These are phyloP conservation scores for Ectemnius continuus DNA, from an alignment of 2,888 invertebrate species.

Conservation along the genomic window DNA sequence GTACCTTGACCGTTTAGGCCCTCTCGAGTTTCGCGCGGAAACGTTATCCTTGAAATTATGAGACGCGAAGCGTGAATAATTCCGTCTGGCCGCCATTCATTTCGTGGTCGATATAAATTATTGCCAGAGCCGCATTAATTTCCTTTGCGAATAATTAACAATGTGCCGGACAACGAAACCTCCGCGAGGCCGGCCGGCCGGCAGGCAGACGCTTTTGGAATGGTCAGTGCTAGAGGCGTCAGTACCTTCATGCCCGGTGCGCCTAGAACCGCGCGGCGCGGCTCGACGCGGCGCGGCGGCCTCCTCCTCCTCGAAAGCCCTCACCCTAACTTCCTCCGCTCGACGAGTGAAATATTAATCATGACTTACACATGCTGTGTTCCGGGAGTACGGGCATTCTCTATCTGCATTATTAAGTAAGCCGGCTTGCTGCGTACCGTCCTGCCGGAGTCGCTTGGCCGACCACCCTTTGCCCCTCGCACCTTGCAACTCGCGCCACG, in stretches of 20 bases:
- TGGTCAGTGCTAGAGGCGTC: conserved; percentile 64
- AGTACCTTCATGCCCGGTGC: conserved; percentile 39
- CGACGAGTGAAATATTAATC: conserved; percentile 74
- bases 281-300: too few species aligned
- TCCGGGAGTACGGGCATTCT: conserved; percentile 68
- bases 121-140: conserved; percentile 71
- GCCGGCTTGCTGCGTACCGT: too few species aligned
- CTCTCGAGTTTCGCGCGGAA: conserved; percentile 25
- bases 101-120: conserved; percentile 68
- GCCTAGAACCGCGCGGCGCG: background rate
- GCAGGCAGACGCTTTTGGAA: conserved; percentile 52
- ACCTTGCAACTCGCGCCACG: conserved; percentile 41
- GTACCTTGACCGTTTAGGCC: background rate
- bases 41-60: conserved; percentile 51
- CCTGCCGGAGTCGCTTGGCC: conserved; percentile 40
- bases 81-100: conserved; percentile 70
- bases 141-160: conserved; percentile 75
- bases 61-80: conserved; percentile 70
- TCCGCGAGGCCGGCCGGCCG: conserved; percentile 46
- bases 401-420: conserved; percentile 71
- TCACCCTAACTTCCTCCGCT: conserved; percentile 50
- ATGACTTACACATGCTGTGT: conserved; percentile 70
- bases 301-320: conserved; percentile 25
- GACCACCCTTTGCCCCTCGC: conserved; percentile 51
- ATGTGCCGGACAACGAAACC: conserved; percentile 69